phyloP scores from a whole-genome alignment of 1,140 invertebrate species.

The Sminthurides bifidus region DNA sequence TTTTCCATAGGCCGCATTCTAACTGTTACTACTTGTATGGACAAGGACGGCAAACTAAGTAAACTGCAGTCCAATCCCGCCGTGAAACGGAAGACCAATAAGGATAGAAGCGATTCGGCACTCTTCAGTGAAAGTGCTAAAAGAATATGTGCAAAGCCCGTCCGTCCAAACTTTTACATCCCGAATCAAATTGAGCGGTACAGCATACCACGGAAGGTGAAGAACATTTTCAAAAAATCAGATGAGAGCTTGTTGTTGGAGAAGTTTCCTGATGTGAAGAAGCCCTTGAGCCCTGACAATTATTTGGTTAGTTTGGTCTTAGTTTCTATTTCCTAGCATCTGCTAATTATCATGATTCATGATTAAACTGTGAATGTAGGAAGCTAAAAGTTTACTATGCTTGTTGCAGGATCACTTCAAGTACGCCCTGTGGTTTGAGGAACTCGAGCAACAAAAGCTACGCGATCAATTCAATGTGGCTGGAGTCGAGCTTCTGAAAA shows the following conservation, averaged over 20 bases:
- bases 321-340: conserved; percentile 41
- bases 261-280: not conserved
- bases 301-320: conserved; percentile 39
- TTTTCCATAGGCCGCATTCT: no score
- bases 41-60: no score
- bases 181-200: conserved; percentile 33
- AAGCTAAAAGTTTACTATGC: no score
- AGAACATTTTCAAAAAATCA: conserved; percentile 13
- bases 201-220: conserved; percentile 33
- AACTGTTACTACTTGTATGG: no score
- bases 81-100: no score
- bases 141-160: conserved; percentile 19
- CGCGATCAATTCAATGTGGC: conserved; percentile 58
- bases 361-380: conserved; percentile 35
- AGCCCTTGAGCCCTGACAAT: no score
- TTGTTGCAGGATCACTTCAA: conserved; percentile 48
- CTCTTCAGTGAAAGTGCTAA: conserved; percentile 47
- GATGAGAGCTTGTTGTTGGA: conserved; percentile 9
- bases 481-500: conserved; percentile 50
- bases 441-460: conserved; percentile 48
- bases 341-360: conserved; percentile 38
- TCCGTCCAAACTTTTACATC: conserved; percentile 22
- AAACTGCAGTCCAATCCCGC: no score
- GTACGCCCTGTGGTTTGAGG: conserved; percentile 62
- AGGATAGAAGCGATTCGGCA: conserved; percentile 32